Base-by-base conservation (phyloP, 2,888 invertebrate species). In the Cephus sareptanus region DNA sequence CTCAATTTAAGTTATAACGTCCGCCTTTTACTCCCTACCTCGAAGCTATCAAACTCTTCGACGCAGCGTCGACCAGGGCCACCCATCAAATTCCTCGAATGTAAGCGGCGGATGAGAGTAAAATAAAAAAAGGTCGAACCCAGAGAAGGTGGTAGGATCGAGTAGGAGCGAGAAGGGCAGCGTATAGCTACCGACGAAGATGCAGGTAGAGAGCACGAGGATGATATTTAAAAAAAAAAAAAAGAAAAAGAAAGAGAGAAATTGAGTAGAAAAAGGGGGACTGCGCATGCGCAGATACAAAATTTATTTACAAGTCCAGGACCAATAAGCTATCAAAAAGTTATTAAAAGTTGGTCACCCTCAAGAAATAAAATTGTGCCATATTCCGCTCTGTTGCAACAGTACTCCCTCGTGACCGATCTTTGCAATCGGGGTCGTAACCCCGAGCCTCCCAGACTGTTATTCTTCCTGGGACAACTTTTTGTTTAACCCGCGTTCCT, bases 261-360 rank as follows among this genome's bases (percentile, higher is more conserved):
- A 12, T 12, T 12, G 35, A 35, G 12, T 23, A 34, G 3, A 3
- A 34, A 74, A 34, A 34, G 12, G 23, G 34, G 23, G 15, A 75
- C 13, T 31, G 73, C 76, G 77, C 79, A 79, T 78, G 69, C 76
- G 79, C 81, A 82, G 83, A 85, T 80, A 82, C 30, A 40, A 74
- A 83, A 85, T 88, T 88, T 88, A 88, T 88, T 87, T 87, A 86
- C 84, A 85, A 87, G 83, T 76, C 78, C 79, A 74, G 76, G 78
- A 76, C 81, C 83, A 86, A 88, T 85, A 85, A 85, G 86, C 85
- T 84, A 85, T 87, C 86, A 83, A 86, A 87, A 88, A 88, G 81
- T 87, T 86, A 87, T 88, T 88, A 88, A 88, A 88, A 88, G 87
- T 88, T 88, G 23, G 86, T 83, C 86, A 83, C 83, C 80, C 83